Conservation (phyloP, 2,113 vertebrate species). For the Acanthochromis polyacanthus region DNA sequence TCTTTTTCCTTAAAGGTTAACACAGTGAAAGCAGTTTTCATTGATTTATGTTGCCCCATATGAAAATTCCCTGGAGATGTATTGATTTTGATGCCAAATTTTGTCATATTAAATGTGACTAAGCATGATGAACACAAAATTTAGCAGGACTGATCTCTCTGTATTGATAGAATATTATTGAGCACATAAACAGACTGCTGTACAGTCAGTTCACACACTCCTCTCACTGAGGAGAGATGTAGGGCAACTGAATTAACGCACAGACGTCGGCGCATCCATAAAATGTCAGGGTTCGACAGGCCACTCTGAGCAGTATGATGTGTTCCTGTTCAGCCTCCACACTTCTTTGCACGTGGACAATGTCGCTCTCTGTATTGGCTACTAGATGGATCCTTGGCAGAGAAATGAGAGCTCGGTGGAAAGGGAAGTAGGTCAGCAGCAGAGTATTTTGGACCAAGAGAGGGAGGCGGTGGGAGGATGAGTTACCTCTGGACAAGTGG, state of each 20-base stretch:
- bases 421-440: slow-evolving; percentile 64
- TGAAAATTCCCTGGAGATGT: no score
- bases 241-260: not conserved
- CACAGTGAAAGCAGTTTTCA: no score
- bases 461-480: slow-evolving; percentile 33
- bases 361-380: slow-evolving; percentile 9
- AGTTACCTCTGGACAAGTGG: slow-evolving; percentile 44
- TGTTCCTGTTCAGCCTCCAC: slow-evolving; percentile 27
- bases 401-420: slow-evolving; percentile 24
- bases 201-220: not conserved
- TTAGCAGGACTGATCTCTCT: not conserved
- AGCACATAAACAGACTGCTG: not conserved
- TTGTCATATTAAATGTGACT: not conserved
- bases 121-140: no score
- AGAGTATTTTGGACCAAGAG: slow-evolving; percentile 40
- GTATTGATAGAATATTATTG: not conserved
- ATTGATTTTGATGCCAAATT: not conserved
- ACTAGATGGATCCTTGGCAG: slow-evolving; percentile 22
- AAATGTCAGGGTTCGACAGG: slow-evolving; percentile 17
- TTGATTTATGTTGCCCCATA: no score
- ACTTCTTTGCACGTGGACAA: not conserved
- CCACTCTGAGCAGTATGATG: not conserved
- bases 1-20: no score
- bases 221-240: not conserved
- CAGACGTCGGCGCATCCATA: not conserved